These are phyloP conservation scores for Epicampocera succincta DNA, from an alignment of 2,888 invertebrate species.

Conservation along the genomic window DNA sequence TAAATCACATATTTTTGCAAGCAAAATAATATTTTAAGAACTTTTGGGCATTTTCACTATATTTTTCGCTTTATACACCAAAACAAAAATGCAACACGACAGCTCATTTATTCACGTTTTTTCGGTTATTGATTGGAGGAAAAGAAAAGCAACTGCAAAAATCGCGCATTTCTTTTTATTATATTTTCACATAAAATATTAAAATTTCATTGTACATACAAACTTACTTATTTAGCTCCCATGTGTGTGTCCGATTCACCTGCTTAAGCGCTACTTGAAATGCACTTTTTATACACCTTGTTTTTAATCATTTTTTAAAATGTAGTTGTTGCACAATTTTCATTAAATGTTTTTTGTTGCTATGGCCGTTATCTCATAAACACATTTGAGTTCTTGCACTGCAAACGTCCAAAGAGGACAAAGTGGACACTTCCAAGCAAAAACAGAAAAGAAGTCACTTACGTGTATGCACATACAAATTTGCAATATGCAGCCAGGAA, in stretches of 20 bases:
- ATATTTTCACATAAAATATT: slow-evolving; percentile 45
- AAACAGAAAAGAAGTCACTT: background rate
- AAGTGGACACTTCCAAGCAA: slow-evolving; percentile 14
- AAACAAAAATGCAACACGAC: slow-evolving; percentile 34
- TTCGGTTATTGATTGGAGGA: slow-evolving; percentile 35
- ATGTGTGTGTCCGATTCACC: slow-evolving; percentile 40
- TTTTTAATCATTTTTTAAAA: slow-evolving; percentile 20
- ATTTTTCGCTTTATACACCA: slow-evolving; percentile 17
- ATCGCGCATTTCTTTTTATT: slow-evolving; percentile 26
- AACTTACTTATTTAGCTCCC: slow-evolving; percentile 23
- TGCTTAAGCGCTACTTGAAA: slow-evolving; percentile 58
- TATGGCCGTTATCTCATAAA: slow-evolving; percentile 59
- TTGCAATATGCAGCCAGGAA: too few species aligned
- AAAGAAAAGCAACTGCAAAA: background rate
- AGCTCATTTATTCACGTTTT: slow-evolving; percentile 52
- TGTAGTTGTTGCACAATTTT: slow-evolving; percentile 29
- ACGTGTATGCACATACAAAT: too few species aligned
- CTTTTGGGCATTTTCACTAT: slow-evolving; percentile 48
- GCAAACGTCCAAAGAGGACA: slow-evolving; percentile 26
- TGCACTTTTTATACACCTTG: slow-evolving; percentile 32
- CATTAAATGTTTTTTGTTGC: slow-evolving; percentile 22
- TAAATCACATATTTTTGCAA: too few species aligned
- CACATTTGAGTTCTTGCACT: slow-evolving; percentile 57
- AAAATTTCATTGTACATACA: slow-evolving; percentile 49
- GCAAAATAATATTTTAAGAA: background rate